Conservation (phyloP, 2,888 invertebrate genomes). For the Mallateleia sp. region DNA sequence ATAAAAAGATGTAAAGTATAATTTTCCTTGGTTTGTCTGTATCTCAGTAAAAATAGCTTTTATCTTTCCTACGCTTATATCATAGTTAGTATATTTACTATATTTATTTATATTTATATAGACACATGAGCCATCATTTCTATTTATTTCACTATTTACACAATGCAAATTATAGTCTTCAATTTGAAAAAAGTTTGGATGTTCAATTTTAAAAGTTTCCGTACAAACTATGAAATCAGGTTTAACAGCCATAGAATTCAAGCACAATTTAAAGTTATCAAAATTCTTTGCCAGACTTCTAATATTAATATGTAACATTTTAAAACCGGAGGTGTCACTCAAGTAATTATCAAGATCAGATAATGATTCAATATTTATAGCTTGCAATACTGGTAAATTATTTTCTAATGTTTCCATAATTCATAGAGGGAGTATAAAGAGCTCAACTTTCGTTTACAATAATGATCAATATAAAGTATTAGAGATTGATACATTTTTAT, state of each 20-base stretch:
- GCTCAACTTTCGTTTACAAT: neutral
- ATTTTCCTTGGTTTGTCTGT: neutral
- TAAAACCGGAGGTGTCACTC: neutral
- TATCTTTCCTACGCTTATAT: too few species aligned
- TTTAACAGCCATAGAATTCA: neutral
- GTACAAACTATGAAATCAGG: slow-evolving; percentile 30
- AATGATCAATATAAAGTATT: neutral
- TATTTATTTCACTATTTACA: slow-evolving; percentile 30
- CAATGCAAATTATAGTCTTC: slow-evolving; percentile 1
- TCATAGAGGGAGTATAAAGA: neutral
- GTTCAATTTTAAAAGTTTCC: slow-evolving; percentile 22
- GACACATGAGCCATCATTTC: slow-evolving; percentile 22
- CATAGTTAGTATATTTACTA: too few species aligned
- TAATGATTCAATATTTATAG: slow-evolving; percentile 9
- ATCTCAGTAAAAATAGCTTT: neutral
- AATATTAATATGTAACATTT: slow-evolving; percentile 34
- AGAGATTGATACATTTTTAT: slow-evolving; percentile 17
- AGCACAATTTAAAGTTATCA: slow-evolving; percentile 4
- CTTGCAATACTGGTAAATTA: neutral
- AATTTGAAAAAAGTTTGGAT: neutral
- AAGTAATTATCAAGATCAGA: neutral
- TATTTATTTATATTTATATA: neutral
- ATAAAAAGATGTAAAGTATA: slow-evolving; percentile 5
- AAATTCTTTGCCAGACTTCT: slow-evolving; percentile 21
- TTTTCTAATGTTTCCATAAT: slow-evolving; percentile 13